These are phyloP conservation scores for Arion vulgaris DNA, from an alignment of 1,140 invertebrate genomes.

Conservation along the genomic window DNA sequence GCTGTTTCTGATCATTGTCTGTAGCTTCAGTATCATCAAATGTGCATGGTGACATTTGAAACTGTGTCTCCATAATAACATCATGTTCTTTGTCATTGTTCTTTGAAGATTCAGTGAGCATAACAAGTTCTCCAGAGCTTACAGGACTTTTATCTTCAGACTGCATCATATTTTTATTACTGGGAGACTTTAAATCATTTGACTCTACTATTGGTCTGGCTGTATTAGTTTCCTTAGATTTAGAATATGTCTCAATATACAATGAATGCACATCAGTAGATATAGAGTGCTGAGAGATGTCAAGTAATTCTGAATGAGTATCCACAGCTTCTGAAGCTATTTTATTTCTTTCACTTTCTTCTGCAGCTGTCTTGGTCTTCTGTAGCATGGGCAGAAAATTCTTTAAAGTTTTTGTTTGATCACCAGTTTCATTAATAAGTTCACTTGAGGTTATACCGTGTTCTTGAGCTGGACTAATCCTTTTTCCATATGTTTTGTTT, in stretches of 20 bases:
- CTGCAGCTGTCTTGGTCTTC: neutral
- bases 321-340: neutral
- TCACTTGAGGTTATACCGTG: neutral
- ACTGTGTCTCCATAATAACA: conserved; percentile 24
- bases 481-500: neutral
- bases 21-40: neutral
- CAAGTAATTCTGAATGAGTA: neutral
- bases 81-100: neutral
- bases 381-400: neutral
- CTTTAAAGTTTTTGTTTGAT: neutral
- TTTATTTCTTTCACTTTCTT: neutral
- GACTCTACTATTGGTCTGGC: neutral
- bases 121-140: conserved; percentile 1
- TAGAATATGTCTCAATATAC: neutral
- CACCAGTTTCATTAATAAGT: neutral
- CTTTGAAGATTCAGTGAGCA: neutral
- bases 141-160: neutral
- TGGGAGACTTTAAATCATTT: neutral
- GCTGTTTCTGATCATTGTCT: neutral
- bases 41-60: neutral
- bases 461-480: neutral
- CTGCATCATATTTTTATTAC: neutral
- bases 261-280: neutral
- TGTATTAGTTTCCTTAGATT: neutral
- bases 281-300: neutral